A percentile compares a stretch with the other conserved stretches of the same genome.
Conservation (phyloP, 2,888 invertebrate species). For the Zeuzera pyrina region DNA sequence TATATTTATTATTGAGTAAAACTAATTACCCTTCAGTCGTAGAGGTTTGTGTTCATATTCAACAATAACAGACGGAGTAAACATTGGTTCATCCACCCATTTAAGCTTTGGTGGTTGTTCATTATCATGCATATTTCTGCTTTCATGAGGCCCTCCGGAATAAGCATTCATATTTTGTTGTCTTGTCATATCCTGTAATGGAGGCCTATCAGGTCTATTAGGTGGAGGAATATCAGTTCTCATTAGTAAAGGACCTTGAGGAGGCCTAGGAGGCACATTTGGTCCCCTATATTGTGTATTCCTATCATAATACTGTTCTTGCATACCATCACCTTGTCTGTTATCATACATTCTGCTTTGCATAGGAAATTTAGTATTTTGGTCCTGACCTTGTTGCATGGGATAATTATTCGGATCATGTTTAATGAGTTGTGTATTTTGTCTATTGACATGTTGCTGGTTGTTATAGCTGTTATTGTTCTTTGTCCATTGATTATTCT, state of each 20-base stretch:
- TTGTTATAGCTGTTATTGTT: constrained; percentile 25
- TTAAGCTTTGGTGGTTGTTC: constrained; percentile 23
- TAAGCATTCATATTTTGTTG: constrained; percentile 23
- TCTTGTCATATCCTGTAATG: constrained; percentile 22
- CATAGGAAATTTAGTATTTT: not conserved
- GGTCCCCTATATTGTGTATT: constrained; percentile 25
- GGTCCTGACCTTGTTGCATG: constrained; percentile 15
- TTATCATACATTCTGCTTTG: constrained; percentile 11
- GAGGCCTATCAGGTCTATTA: constrained; percentile 13
- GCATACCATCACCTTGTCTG: constrained; percentile 17
- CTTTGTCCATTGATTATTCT: constrained; percentile 29
- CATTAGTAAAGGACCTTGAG: constrained; percentile 8
- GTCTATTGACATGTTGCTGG: constrained; percentile 28
- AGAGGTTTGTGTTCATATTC: constrained; percentile 80
- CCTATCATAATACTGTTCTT: constrained; percentile 31
- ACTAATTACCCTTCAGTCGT: constrained; percentile 65
- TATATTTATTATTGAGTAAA: too few relatives aligned
- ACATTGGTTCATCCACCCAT: constrained; percentile 63
- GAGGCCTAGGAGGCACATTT: constrained; percentile 9
- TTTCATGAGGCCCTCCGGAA: constrained; percentile 16
- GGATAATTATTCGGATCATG: constrained; percentile 22
- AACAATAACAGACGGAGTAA: constrained; percentile 73
- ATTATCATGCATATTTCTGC: constrained; percentile 7
- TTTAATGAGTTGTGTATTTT: constrained; percentile 23
- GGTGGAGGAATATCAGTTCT: constrained; percentile 9